Evolutionary conservation across 1,140 invertebrate genomes (phyloP).

Genomic region (Formica selysi): DNA sequence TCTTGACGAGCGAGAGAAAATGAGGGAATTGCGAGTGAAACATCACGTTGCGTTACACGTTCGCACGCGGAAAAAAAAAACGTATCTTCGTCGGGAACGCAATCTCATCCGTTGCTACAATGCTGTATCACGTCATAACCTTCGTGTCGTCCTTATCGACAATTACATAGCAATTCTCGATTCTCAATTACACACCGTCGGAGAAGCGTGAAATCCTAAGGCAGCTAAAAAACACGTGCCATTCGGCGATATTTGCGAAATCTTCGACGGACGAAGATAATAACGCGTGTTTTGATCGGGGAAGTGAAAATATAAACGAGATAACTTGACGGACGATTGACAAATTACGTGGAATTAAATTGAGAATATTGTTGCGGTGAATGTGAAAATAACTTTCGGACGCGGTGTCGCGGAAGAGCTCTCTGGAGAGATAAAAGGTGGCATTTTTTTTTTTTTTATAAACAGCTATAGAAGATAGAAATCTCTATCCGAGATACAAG

Average conservation of each 20-base stretch:
- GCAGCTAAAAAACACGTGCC: slow-evolving; percentile 13
- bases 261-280: neutral
- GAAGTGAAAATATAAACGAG: slow-evolving; percentile 7
- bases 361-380: neutral
- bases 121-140: slow-evolving; percentile 21
- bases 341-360: slow-evolving; percentile 2
- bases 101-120: neutral
- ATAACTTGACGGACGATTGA: neutral
- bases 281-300: neutral
- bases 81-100: neutral
- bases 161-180: slow-evolving; percentile 1
- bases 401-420: neutral
- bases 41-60: neutral
- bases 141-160: slow-evolving; percentile 35
- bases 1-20: neutral
- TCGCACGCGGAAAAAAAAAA: neutral
- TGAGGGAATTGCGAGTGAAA: neutral
- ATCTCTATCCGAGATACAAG: neutral
- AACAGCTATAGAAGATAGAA: neutral
- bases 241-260: neutral
- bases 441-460: neutral
- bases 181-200: slow-evolving; percentile 7
- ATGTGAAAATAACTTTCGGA: neutral
- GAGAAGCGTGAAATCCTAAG: neutral
- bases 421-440: neutral